Evolutionary conservation across 2,888 invertebrate genomes (phyloP).

Genomic region (Emesis castigata): DNA sequence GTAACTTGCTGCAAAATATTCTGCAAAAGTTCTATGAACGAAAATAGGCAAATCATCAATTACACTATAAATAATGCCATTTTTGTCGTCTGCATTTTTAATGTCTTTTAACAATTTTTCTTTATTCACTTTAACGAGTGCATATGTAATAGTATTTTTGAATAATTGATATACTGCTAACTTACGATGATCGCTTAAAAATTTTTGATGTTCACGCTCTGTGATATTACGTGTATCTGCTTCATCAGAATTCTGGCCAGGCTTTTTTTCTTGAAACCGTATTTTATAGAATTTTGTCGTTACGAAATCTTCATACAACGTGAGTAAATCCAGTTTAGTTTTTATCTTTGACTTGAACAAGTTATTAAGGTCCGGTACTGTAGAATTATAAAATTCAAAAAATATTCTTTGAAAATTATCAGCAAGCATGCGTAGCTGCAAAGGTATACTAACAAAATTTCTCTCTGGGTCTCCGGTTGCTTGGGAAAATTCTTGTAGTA

Average conservation of each 20-base stretch:
- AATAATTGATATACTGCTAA: background rate
- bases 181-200: background rate
- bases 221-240: background rate
- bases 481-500: slow-evolving; percentile 15
- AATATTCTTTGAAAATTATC: slow-evolving; percentile 12
- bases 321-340: background rate
- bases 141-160: background rate
- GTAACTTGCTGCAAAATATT: slow-evolving; percentile 1
- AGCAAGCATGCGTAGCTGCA: slow-evolving; percentile 24
- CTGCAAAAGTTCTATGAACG: background rate
- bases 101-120: background rate
- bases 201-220: background rate
- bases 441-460: slow-evolving; percentile 24
- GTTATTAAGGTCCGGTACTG: background rate
- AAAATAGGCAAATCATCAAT: background rate
- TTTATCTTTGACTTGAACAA: background rate
- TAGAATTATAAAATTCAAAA: slow-evolving; percentile 19
- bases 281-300: background rate
- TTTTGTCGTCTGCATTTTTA: background rate
- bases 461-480: slow-evolving; percentile 12
- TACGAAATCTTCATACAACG: background rate
- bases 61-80: background rate
- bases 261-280: background rate
- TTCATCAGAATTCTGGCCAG: background rate
- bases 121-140: background rate